A percentile compares a stretch with the other conserved stretches of the same genome.
Evolutionary conservation across 2,113 vertebrate species (phyloP).

Genomic region (Eretmochelys imbricata): DNA sequence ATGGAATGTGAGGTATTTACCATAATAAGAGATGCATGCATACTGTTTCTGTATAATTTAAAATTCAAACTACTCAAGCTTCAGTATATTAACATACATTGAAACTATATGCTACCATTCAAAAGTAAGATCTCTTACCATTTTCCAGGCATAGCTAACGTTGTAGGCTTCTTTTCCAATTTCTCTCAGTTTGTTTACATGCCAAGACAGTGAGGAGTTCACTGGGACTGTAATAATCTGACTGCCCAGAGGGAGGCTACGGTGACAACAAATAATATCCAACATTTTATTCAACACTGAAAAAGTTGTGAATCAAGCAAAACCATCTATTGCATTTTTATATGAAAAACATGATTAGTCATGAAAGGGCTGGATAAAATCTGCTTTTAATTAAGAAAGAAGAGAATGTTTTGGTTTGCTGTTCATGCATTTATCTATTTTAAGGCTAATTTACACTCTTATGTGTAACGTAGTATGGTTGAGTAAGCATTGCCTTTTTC

Average conservation of each 20-base stretch:
- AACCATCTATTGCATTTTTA: neutral
- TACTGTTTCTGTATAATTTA: neutral
- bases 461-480: neutral
- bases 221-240: constrained; percentile 94
- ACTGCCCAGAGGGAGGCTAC: constrained; percentile 96
- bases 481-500: neutral
- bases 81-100: neutral
- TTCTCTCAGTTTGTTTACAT: constrained; percentile 93
- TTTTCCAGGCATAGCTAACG: constrained; percentile 99
- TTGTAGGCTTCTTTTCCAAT: constrained; percentile 92
- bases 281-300: constrained; percentile 44
- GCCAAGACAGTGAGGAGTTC: constrained; percentile 98
- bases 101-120: neutral
- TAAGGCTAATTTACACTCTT: neutral
- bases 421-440: neutral
- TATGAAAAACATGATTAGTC: neutral
- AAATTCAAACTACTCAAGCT: neutral
- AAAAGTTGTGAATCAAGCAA: constrained; percentile 8
- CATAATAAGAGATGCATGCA: neutral
- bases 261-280: constrained; percentile 63
- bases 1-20: neutral
- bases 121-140: constrained; percentile 79
- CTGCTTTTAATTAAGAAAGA: neutral
- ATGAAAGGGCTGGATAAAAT: neutral
- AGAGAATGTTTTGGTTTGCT: neutral